Conservation (phyloP, 1,140 invertebrate species). For the Goniozus legneri region DNA sequence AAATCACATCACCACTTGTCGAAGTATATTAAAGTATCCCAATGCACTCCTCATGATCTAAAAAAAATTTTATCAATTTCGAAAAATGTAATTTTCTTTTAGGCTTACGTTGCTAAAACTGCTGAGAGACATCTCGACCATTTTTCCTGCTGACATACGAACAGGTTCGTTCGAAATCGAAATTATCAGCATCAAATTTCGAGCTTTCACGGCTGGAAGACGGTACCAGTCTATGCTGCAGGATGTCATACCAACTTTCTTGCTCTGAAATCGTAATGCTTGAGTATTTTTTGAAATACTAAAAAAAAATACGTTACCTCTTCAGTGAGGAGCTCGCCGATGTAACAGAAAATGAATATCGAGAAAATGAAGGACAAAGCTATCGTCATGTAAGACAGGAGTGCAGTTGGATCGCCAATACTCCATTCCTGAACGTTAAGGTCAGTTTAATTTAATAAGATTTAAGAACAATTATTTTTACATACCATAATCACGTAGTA, state of each 20-base stretch:
- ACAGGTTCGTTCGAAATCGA: slow-evolving; percentile 5
- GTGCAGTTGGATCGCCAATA: slow-evolving; percentile 15
- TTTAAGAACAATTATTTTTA: background rate
- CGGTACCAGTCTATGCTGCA: slow-evolving; percentile 23
- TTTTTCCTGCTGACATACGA: slow-evolving; percentile 15
- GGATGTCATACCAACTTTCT: slow-evolving; percentile 12
- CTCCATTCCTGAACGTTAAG: slow-evolving; percentile 20
- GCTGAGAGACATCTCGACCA: slow-evolving; percentile 12
- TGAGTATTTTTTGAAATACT: background rate
- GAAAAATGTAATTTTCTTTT: background rate
- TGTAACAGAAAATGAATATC: slow-evolving; percentile 27
- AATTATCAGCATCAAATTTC: slow-evolving; percentile 17
- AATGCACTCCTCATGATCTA: slow-evolving; percentile 11
- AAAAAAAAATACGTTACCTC: slow-evolving; percentile 12
- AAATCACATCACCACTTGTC: background rate
- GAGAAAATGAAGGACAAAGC: slow-evolving; percentile 17
- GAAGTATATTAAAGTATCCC: slow-evolving; percentile 8
- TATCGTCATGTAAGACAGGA: slow-evolving; percentile 18
- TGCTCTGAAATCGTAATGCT: slow-evolving; percentile 13
- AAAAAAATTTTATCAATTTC: slow-evolving; percentile 2
- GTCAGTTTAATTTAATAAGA: background rate
- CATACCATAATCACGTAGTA: slow-evolving; percentile 21
- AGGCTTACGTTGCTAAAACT: slow-evolving; percentile 11
- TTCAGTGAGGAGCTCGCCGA: slow-evolving; percentile 22
- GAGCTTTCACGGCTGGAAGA: slow-evolving; percentile 9